Evolutionary conservation across 2,888 invertebrate genomes (phyloP).

Genomic region (Chrysodeixis includens): DNA sequence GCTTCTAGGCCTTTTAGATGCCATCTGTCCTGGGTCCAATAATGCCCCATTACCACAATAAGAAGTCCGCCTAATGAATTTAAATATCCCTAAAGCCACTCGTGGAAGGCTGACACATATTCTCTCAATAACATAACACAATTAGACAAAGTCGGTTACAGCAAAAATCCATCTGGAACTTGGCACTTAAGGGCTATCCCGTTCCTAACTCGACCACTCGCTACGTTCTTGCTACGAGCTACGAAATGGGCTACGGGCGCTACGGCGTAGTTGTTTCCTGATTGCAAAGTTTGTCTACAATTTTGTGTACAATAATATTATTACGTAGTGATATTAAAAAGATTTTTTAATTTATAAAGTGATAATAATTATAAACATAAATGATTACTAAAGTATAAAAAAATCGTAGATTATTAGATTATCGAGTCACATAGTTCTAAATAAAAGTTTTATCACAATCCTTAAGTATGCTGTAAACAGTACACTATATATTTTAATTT

Average conservation of each 20-base stretch:
- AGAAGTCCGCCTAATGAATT: conserved; percentile 67
- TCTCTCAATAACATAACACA: conserved; percentile 78
- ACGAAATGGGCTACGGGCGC: conserved; percentile 49
- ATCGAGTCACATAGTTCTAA: too few species aligned
- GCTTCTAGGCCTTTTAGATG: conserved; percentile 57
- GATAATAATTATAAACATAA: too few species aligned
- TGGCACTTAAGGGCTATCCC: conserved; percentile 85
- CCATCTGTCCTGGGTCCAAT: conserved; percentile 59
- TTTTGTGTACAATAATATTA: too few species aligned
- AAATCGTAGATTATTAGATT: too few species aligned
- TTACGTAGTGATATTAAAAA: too few species aligned
- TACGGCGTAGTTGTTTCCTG: conserved; percentile 38
- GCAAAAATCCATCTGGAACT: conserved; percentile 89
- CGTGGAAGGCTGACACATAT: conserved; percentile 73
- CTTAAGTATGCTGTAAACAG: too few species aligned
- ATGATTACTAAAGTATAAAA: too few species aligned
- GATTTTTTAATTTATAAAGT: too few species aligned
- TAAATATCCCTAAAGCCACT: conserved; percentile 69
- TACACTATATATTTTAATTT: too few species aligned
- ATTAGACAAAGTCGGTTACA: conserved; percentile 80
- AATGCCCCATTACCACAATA: conserved; percentile 59
- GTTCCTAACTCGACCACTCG: conserved; percentile 72
- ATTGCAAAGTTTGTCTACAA: neutral
- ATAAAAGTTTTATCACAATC: too few species aligned
- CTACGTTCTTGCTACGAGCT: conserved; percentile 61